phyloP scores from a whole-genome alignment of 2,888 invertebrate species.

The Noctua pronuba region DNA sequence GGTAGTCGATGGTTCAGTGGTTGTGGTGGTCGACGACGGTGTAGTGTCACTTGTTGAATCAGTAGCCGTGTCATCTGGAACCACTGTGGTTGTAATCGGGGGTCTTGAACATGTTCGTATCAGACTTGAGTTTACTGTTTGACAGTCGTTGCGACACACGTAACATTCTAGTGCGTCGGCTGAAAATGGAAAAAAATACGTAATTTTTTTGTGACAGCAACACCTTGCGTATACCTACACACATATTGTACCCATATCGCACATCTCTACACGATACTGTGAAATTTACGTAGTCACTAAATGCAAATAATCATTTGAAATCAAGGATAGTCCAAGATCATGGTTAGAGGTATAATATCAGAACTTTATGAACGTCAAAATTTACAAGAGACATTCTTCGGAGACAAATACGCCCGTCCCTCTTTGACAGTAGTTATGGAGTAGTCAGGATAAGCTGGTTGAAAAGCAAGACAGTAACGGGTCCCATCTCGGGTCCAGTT shows the following conservation, averaged over 20 bases:
- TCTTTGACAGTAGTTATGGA: background rate
- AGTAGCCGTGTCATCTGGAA: background rate
- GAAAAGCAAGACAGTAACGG: background rate
- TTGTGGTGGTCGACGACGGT: background rate
- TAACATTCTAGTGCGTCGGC: slow-evolving; percentile 77
- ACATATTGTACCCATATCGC: background rate
- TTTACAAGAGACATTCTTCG: background rate
- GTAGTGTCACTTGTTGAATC: background rate
- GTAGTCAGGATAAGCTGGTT: background rate
- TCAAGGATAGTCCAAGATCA: background rate
- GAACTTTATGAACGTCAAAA: background rate
- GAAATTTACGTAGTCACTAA: background rate
- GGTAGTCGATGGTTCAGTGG: no score
- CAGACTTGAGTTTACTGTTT: slow-evolving; percentile 63
- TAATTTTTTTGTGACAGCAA: background rate
- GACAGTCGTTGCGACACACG: slow-evolving; percentile 76
- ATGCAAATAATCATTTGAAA: background rate
- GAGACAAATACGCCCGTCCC: background rate
- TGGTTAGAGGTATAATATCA: background rate
- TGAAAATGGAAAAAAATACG: slow-evolving; percentile 46
- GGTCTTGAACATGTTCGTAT: slow-evolving; percentile 69
- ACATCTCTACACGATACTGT: background rate
- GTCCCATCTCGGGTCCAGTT: no score
- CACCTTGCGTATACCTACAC: background rate
- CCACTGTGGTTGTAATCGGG: slow-evolving; percentile 9